These are phyloP conservation scores for Zosterops hypoxanthus DNA, from an alignment of 2,113 vertebrate species.

Conservation along the genomic window DNA sequence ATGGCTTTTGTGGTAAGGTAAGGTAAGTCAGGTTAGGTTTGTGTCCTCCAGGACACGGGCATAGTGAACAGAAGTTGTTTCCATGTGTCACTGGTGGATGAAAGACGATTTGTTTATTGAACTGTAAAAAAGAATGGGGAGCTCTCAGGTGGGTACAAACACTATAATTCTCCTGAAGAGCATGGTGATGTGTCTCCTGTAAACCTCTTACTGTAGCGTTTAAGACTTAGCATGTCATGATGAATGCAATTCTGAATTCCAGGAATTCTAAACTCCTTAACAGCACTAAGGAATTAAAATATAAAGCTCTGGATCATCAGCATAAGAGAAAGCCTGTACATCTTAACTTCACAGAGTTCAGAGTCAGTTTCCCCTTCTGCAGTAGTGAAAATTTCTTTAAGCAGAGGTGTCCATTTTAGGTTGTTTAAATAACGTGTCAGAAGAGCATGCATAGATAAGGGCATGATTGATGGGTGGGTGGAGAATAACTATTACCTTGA, in stretches of 20 bases:
- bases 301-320: not conserved
- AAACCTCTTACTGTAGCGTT: not conserved
- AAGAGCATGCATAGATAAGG: not conserved
- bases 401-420: not conserved
- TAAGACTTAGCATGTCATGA: accelerated
- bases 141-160: not conserved
- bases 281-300: not conserved
- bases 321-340: not conserved
- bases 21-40: not conserved
- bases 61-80: not conserved
- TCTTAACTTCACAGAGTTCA: not conserved
- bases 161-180: not conserved
- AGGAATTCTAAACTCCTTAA: not conserved
- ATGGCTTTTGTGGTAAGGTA: not conserved
- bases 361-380: not conserved
- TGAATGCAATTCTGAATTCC: not conserved
- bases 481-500: not conserved
- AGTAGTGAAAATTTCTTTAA: not conserved
- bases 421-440: not conserved
- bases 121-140: not conserved
- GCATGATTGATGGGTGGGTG: not conserved
- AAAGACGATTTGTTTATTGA: not conserved
- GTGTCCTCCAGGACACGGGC: not conserved
- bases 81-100: accelerated
- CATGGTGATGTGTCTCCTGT: not conserved